Evolutionary conservation across 1,140 invertebrate species (phyloP).

Genomic region (Orchesella cincta): DNA sequence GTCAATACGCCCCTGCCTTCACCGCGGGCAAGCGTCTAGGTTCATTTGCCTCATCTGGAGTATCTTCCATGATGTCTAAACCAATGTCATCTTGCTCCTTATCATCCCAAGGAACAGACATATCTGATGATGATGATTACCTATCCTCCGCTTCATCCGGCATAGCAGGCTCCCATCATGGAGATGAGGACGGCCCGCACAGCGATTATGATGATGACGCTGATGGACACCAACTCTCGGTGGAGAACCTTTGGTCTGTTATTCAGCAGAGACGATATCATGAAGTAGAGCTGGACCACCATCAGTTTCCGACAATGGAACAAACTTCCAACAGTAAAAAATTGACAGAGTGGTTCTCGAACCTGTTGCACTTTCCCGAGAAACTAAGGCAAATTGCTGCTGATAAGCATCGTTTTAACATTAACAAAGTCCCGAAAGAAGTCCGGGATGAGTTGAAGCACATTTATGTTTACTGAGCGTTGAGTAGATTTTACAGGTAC

Average conservation of each 20-base stretch:
- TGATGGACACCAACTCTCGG: neutral
- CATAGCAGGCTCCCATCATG: neutral
- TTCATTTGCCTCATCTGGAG: neutral
- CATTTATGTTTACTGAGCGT: slow-evolving; percentile 79
- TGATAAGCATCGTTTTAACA: slow-evolving; percentile 55
- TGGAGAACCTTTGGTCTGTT: slow-evolving; percentile 15
- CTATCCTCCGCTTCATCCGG: neutral
- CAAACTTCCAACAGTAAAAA: neutral
- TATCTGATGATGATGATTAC: neutral
- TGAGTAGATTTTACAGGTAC: neutral
- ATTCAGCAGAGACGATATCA: slow-evolving; percentile 5
- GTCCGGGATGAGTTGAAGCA: slow-evolving; percentile 81
- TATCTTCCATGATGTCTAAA: neutral
- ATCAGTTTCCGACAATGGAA: slow-evolving; percentile 16
- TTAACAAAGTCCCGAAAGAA: slow-evolving; percentile 79
- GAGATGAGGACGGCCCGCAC: neutral
- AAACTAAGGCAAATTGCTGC: slow-evolving; percentile 32
- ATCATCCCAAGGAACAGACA: neutral
- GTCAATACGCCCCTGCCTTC: neutral
- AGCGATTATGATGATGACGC: neutral
- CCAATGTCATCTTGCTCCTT: neutral
- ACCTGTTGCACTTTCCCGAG: slow-evolving; percentile 28
- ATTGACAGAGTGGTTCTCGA: slow-evolving; percentile 18
- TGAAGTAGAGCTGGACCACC: neutral
- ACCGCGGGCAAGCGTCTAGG: neutral